Percentiles rank a stretch among this genome's conserved stretches.
Conservation (phyloP, 1,140 invertebrate genomes). For the Probaryconus sp. region DNA sequence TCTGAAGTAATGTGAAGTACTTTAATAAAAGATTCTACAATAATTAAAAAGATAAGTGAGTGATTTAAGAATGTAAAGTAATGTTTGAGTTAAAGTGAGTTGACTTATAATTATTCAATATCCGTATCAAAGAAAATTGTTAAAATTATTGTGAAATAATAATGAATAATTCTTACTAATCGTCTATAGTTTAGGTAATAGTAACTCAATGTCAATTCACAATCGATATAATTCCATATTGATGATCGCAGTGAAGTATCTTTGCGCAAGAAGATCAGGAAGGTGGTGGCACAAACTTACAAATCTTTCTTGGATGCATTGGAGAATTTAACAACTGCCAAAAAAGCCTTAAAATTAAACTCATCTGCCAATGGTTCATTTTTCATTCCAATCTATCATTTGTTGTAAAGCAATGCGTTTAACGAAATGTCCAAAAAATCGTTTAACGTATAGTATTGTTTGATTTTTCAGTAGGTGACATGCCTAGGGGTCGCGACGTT, state of each 20-base stretch:
- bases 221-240: constrained; percentile 16
- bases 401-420: constrained; percentile 36
- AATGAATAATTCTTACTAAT: no score
- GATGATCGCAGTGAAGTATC: constrained; percentile 48
- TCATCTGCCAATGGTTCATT: constrained; percentile 48
- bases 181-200: constrained; percentile 17
- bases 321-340: constrained; percentile 51
- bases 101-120: no score
- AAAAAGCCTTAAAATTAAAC: constrained; percentile 46
- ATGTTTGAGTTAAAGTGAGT: no score
- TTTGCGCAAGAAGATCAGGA: constrained; percentile 55
- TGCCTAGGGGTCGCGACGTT: constrained; percentile 77
- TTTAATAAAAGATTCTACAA: no score
- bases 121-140: no score
- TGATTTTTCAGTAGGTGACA: constrained; percentile 75
- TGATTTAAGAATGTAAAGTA: no score
- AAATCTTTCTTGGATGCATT: constrained; percentile 53
- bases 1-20: no score
- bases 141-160: no score
- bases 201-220: constrained; percentile 18
- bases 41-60: no score
- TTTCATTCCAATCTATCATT: constrained; percentile 35
- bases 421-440: constrained; percentile 14
- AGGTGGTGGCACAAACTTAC: constrained; percentile 57
- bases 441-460: neutral